phyloP scores from a whole-genome alignment of 2,113 vertebrate species.

The Oxygymnocypris stewartii region DNA sequence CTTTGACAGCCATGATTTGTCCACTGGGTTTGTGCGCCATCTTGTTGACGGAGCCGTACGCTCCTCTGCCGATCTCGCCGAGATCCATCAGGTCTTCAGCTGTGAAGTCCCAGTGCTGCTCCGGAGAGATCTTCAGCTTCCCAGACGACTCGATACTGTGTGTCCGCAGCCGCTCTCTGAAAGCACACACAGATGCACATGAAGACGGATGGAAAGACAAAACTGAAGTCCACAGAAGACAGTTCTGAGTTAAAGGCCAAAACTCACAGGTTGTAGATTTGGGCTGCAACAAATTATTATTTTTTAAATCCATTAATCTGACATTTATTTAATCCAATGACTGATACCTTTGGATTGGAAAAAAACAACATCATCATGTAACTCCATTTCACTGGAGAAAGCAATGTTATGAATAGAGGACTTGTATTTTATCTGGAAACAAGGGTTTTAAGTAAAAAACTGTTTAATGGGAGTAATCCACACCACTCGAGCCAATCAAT shows the following conservation, averaged over 20 bases:
- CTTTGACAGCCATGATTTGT: constrained; percentile 99
- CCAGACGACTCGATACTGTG: constrained; percentile 99
- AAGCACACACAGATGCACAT: constrained; percentile 22
- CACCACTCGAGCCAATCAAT: no score
- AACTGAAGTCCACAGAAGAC: not conserved
- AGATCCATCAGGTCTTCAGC: constrained; percentile 98
- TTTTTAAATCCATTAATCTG: no score
- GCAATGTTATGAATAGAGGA: no score
- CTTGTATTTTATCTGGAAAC: no score
- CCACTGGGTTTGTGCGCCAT: constrained; percentile 99
- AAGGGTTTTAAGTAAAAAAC: no score
- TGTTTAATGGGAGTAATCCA: no score
- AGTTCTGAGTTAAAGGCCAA: not conserved
- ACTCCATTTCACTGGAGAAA: no score
- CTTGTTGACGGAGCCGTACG: constrained; percentile 99
- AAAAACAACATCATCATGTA: no score
- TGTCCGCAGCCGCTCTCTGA: constrained; percentile 96
- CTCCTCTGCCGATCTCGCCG: constrained; percentile 97
- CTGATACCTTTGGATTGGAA: no score
- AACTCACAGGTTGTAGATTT: not conserved
- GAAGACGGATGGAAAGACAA: not conserved
- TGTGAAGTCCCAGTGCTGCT: constrained; percentile 98
- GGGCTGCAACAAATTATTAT: no score
- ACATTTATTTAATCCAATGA: no score
- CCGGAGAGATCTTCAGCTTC: constrained; percentile 97